Percentiles rank a stretch among this genome's conserved stretches.
Conservation (phyloP, 1,140 invertebrate species). For the Dreissena polymorpha region DNA sequence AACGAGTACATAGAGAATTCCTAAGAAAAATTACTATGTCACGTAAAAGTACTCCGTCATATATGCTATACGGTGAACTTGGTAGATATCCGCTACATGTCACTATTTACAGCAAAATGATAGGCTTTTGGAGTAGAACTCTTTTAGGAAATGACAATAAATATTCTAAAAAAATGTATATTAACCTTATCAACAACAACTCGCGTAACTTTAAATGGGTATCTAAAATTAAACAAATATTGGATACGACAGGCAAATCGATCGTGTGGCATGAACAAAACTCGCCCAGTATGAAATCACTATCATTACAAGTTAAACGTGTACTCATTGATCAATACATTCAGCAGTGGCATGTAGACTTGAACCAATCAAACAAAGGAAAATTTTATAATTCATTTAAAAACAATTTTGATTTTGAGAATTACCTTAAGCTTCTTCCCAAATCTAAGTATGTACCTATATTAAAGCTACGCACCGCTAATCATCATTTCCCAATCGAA, state of each 20-base stretch:
- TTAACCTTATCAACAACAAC: no score
- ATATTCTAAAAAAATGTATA: no score
- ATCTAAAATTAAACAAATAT: no score
- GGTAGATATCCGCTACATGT: no score
- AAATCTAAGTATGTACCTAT: neutral
- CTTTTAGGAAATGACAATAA: no score
- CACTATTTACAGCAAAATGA: no score
- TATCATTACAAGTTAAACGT: neutral
- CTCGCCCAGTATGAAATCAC: neutral
- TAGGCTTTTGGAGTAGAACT: no score
- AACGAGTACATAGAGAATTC: no score
- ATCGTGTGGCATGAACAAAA: conserved; percentile 9
- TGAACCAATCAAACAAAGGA: conserved; percentile 12
- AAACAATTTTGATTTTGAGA: neutral
- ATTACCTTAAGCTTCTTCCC: conserved; percentile 13
- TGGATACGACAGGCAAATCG: neutral
- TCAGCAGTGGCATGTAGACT: conserved; percentile 1
- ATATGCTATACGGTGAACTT: no score
- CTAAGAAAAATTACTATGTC: no score
- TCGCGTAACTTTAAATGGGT: no score
- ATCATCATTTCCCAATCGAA: conserved; percentile 11
- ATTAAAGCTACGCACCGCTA: neutral
- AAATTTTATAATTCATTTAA: conserved; percentile 19
- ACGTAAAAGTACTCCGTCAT: no score
- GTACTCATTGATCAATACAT: conserved; percentile 15